Evolutionary conservation across 2,113 vertebrate species (phyloP).

Genomic region (Saguinus imperator): DNA sequence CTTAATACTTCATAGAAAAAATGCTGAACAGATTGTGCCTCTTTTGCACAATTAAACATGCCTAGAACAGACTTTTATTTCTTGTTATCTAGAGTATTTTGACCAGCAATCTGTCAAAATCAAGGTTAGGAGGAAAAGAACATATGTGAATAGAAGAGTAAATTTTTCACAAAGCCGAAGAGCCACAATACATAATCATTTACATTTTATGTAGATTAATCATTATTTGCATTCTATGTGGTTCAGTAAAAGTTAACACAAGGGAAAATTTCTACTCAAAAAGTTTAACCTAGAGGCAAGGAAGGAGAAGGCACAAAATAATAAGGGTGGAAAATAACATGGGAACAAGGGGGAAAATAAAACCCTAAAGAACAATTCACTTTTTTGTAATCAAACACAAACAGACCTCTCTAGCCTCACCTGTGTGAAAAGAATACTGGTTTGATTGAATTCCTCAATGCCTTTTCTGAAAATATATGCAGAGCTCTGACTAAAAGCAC

Average conservation of each 20-base stretch:
- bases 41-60: not conserved
- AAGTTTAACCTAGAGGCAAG: not conserved
- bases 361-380: not conserved
- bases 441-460: conserved; percentile 47
- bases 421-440: conserved; percentile 12
- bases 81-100: not conserved
- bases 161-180: not conserved
- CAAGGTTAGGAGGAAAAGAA: not conserved
- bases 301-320: not conserved
- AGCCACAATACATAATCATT: not conserved
- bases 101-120: not conserved
- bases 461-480: conserved; percentile 43
- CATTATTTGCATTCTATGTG: not conserved
- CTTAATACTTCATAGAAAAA: not conserved
- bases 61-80: not conserved
- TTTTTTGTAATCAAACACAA: not conserved
- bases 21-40: not conserved
- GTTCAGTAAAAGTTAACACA: not conserved
- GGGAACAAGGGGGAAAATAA: not conserved
- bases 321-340: not conserved
- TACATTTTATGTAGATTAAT: not conserved
- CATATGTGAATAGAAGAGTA: not conserved
- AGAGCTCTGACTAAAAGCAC: conserved; percentile 27
- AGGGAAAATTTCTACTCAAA: not conserved
- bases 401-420: not conserved